A percentile compares a stretch with the other conserved stretches of the same genome.
These are phyloP conservation scores for Kradibia gibbosae DNA, from an alignment of 1,140 invertebrate genomes.

Conservation along the genomic window DNA sequence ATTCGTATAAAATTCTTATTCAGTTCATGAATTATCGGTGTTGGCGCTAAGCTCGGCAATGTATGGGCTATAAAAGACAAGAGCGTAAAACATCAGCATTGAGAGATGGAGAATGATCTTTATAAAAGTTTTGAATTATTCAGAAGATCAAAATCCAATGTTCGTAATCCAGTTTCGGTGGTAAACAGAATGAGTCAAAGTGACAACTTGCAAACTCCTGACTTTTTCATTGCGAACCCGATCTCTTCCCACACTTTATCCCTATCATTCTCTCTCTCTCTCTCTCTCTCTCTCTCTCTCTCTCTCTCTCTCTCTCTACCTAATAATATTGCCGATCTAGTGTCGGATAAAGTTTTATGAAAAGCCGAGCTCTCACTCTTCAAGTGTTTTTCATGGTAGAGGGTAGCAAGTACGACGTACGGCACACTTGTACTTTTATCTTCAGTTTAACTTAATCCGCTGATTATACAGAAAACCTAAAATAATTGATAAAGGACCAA, in stretches of 20 bases:
- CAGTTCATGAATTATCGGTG: conserved; percentile 23
- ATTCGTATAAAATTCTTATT: conserved; percentile 26
- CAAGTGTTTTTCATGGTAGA: neutral
- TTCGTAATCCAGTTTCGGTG: conserved; percentile 66
- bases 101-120: conserved; percentile 37
- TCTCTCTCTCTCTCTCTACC: neutral
- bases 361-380: conserved; percentile 6
- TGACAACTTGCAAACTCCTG: conserved; percentile 57
- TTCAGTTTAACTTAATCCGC: conserved; percentile 22
- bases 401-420: neutral
- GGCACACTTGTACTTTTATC: neutral
- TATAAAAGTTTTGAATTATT: conserved; percentile 60
- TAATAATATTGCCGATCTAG: conserved; percentile 29
- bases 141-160: conserved; percentile 66
- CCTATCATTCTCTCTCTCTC: conserved; percentile 57
- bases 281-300: conserved; percentile 14
- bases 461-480: no score
- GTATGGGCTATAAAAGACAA: conserved; percentile 34
- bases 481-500: conserved; percentile 45
- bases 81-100: conserved; percentile 16
- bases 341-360: conserved; percentile 6
- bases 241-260: conserved; percentile 66
- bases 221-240: conserved; percentile 59
- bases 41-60: conserved; percentile 20
- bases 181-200: conserved; percentile 60